Base-by-base conservation (phyloP, 2,888 invertebrate genomes). In the Philhelius pedissequus region DNA sequence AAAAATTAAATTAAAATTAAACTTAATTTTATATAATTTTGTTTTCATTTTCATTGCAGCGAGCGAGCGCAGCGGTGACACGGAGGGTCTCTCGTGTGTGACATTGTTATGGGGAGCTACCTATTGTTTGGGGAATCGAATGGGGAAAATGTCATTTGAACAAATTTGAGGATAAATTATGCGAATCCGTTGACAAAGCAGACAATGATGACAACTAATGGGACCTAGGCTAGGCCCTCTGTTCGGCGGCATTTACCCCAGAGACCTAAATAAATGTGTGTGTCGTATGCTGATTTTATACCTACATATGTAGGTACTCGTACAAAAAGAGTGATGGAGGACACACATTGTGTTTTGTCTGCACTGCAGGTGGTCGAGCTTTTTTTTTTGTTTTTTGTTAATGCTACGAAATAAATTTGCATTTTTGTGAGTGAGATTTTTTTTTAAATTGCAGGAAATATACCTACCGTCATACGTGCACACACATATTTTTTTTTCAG, bases 1-100 rank as follows among this genome's bases (percentile, higher is more conserved):
- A 56, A 6, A 35, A 38, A 9, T 25, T 2, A 27, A 56, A 56
- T 13, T 45, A 6, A 22, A 60, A 77, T 68, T 73, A 54, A 78
- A 68, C 69, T 64, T 83, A 78, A 83, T 83, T 83, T 83, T 64
- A 71, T 77, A 71, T 68, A 82, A 73, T 77, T 82, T 82, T 43
- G 50, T 64, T 64, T 81, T 70, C 25, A 40, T 71, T 81, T 64
- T 64, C 32, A 48, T 48, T 64, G 64, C n/a, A n/a, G n/a, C n/a
- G n/a, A n/a, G n/a, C n/a, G n/a, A n/a, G n/a, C n/a, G n/a, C n/a
- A n/a, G n/a, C 48, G 27, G 40, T 56, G 48, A n/a, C 58, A 62
- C 6, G 32, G 15, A 75, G 35, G 20, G 66, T 45, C 27, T 66
- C 48, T 58, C 27, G 25, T 32, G 20, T 22, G 40, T 30, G 32